Percentiles rank a stretch among this genome's conserved stretches.
phyloP scores from a whole-genome alignment of 2,888 invertebrate species.

The Chaetoderma sp. region DNA sequence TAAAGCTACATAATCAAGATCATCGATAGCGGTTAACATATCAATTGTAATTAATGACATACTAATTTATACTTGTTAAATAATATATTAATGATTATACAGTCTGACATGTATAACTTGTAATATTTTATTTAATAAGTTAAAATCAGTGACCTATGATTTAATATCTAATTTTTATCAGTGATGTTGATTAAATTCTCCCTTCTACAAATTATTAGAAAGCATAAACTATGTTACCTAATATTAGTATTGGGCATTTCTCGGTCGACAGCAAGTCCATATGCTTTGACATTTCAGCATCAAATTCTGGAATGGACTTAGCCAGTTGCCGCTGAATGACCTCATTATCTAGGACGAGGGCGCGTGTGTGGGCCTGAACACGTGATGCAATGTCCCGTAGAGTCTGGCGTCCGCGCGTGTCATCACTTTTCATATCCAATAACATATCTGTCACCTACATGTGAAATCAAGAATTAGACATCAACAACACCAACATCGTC shows the following conservation, averaged over 20 bases:
- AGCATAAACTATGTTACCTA: not conserved
- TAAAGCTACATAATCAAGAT: too few species aligned
- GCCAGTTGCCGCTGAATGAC: not conserved
- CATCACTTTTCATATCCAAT: not conserved
- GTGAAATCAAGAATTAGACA: too few species aligned
- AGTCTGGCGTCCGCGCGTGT: not conserved
- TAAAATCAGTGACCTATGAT: not conserved
- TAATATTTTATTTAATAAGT: not conserved
- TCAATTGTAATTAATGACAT: too few species aligned
- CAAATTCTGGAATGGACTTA: not conserved
- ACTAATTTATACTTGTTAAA: not conserved
- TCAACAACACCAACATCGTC: too few species aligned
- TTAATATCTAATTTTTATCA: not conserved
- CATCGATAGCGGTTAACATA: too few species aligned
- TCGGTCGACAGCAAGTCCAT: not conserved
- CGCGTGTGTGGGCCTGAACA: not conserved
- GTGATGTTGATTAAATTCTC: too few species aligned
- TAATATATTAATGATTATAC: not conserved
- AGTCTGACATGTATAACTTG: not conserved
- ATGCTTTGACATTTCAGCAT: not conserved
- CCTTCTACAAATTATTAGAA: too few species aligned
- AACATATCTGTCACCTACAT: not conserved
- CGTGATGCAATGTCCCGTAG: not conserved
- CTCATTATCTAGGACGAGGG: not conserved
- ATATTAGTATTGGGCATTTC: not conserved